Conservation (phyloP, 2,888 invertebrate species). For the Orthosia cruda region DNA sequence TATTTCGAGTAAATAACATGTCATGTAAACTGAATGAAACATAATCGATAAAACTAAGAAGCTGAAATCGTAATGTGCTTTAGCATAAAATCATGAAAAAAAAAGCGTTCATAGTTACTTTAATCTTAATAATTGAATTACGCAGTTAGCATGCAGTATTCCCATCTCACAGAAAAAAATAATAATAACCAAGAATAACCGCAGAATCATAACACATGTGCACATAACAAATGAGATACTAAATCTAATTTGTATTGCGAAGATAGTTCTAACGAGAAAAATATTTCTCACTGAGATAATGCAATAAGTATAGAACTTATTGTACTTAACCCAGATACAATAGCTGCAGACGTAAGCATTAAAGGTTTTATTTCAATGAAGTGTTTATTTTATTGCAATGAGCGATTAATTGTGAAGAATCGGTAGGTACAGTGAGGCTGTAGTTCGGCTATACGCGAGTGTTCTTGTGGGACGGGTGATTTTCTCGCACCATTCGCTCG, state of each 20-base stretch:
- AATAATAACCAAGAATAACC: slow-evolving; percentile 6
- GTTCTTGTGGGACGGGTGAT: no score
- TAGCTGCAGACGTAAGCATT: slow-evolving; percentile 9
- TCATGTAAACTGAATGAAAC: no score
- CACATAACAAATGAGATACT: slow-evolving; percentile 45
- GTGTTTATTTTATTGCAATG: background rate
- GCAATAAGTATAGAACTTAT: slow-evolving; percentile 28
- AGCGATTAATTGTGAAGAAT: background rate
- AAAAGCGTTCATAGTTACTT: no score
- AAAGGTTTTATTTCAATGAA: background rate
- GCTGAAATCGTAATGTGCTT: no score
- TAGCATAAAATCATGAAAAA: no score
- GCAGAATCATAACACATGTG: slow-evolving; percentile 29
- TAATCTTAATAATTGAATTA: no score
- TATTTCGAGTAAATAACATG: no score
- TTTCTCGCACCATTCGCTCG: no score
- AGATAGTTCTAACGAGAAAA: slow-evolving; percentile 39
- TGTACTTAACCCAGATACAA: background rate
- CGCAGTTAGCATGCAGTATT: background rate
- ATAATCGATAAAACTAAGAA: no score
- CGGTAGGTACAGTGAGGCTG: no score
- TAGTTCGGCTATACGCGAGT: no score
- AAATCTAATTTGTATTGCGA: slow-evolving; percentile 52
- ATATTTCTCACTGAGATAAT: slow-evolving; percentile 43
- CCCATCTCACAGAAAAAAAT: background rate